Evolutionary conservation across 2,113 vertebrate genomes (phyloP).

Genomic region (Forbesichthys papilliferus): DNA sequence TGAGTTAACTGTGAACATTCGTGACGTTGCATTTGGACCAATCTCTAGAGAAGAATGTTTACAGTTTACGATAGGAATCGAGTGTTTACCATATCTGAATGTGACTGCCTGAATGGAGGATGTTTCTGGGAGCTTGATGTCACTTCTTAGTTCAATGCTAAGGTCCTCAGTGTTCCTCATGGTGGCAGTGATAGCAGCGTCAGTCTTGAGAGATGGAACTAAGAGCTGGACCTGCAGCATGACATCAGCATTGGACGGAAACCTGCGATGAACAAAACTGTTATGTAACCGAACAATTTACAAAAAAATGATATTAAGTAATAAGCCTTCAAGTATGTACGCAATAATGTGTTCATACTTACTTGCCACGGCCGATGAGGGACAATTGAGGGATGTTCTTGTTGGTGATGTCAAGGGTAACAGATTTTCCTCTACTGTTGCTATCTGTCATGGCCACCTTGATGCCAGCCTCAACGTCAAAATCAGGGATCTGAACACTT

Average conservation of each 20-base stretch:
- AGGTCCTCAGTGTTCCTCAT: slow-evolving; percentile 65
- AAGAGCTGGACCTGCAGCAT: slow-evolving; percentile 77
- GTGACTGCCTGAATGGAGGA: slow-evolving; percentile 76
- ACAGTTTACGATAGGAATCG: not conserved
- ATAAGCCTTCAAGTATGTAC: not conserved
- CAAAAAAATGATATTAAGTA: not conserved
- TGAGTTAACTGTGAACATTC: not conserved
- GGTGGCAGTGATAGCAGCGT: slow-evolving; percentile 76
- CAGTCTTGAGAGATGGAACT: slow-evolving; percentile 78
- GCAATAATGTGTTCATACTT: slow-evolving; percentile 32
- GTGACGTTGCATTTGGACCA: not conserved
- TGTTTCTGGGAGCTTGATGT: slow-evolving; percentile 74
- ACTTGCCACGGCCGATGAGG: slow-evolving; percentile 83
- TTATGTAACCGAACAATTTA: not conserved
- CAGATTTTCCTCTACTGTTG: slow-evolving; percentile 58
- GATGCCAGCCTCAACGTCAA: slow-evolving; percentile 79
- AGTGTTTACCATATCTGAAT: slow-evolving; percentile 80
- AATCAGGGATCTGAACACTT: slow-evolving; percentile 79
- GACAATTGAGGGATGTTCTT: slow-evolving; percentile 83
- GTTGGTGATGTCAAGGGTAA: slow-evolving; percentile 81
- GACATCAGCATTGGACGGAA: slow-evolving; percentile 68
- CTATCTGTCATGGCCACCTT: slow-evolving; percentile 80
- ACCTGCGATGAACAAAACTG: slow-evolving; percentile 63
- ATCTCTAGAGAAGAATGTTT: not conserved
- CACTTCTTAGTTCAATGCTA: slow-evolving; percentile 79